Percentiles rank a stretch among this genome's conserved stretches.
phyloP scores from a whole-genome alignment of 2,888 invertebrate genomes.

The Trachelus troglodyta region DNA sequence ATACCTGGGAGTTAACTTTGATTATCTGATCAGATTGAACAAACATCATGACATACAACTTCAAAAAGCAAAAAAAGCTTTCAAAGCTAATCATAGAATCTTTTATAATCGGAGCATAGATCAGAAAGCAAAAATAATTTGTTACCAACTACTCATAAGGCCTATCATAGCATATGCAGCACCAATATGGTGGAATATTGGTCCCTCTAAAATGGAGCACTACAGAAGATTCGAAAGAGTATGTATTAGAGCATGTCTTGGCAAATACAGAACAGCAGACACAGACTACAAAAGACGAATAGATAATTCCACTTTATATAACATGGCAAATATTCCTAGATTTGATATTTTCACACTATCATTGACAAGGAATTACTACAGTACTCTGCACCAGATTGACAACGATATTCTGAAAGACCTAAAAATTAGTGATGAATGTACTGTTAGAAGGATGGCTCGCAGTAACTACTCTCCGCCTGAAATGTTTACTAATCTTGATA shows the following conservation, averaged over 20 bases:
- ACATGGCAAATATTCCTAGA: not conserved
- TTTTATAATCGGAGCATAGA: conserved; percentile 15
- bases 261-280: not conserved
- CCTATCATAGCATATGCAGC: conserved; percentile 16
- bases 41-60: conserved; percentile 12
- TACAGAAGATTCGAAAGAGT: too few relatives aligned
- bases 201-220: too few relatives aligned
- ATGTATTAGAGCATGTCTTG: not conserved
- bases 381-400: not conserved
- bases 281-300: not conserved
- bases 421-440: not conserved
- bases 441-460: conserved; percentile 9
- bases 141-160: conserved; percentile 14
- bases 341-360: not conserved
- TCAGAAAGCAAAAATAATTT: conserved; percentile 16
- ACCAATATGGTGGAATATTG: not conserved
- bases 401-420: too few relatives aligned
- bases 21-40: conserved; percentile 19
- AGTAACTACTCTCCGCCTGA: conserved; percentile 16
- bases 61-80: conserved; percentile 13
- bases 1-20: conserved; percentile 3
- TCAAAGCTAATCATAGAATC: conserved; percentile 11
- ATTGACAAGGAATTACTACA: not conserved
- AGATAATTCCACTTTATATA: not conserved
- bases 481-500: conserved; percentile 10